Evolutionary conservation across 2,888 invertebrate species (phyloP), one percentile per base, ranked within the genome.

Genomic region (Pachycephus smyrnensis): DNA sequence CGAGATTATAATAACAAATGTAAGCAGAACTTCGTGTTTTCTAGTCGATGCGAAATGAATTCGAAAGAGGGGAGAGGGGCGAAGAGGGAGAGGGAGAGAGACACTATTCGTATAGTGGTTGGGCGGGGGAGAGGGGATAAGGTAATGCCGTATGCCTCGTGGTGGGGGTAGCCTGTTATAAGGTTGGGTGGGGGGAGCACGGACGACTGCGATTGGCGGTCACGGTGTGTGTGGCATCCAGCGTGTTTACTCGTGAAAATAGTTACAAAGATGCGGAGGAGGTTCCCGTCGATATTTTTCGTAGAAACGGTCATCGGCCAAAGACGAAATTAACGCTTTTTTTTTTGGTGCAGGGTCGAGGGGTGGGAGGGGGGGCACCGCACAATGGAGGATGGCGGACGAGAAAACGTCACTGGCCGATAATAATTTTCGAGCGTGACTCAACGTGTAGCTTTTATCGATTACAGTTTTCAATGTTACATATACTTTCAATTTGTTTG

Each of bases 381-480:
- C 23, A 15, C 40, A 15, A 12, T 15, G 40, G 40, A 9, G 9
- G 1, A 23, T 2, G 9, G 6, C 6, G 15, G 15, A 15, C 2
- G 15, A 40, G 1, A 55, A 55, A 55, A 0, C 15, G 4, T 55
- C 15, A 55, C 55, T 55, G 23, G 9, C 15, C 23, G 55, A 55
- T 23, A 23, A 55, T 23, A 55, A 23, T 55, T 55, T 55, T 55
- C 31, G 71, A 15, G 71, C 71, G 71, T 71, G 71, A 71, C 71
- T 71, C 31, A 32, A 31, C 71, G 31, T 9, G 32, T 30, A 71
- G 71, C 76, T 82, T 83, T 86, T 88, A 89, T 89, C 85, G 88
- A 89, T 88, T 88, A 86, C 83, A 86, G 84, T 87, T 84, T 86
- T 83, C 84, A 88, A 86, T 82, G 82, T 55, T 23, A 55, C 23